phyloP scores from a whole-genome alignment of 2,113 vertebrate genomes.

The Echinops telfairi region DNA sequence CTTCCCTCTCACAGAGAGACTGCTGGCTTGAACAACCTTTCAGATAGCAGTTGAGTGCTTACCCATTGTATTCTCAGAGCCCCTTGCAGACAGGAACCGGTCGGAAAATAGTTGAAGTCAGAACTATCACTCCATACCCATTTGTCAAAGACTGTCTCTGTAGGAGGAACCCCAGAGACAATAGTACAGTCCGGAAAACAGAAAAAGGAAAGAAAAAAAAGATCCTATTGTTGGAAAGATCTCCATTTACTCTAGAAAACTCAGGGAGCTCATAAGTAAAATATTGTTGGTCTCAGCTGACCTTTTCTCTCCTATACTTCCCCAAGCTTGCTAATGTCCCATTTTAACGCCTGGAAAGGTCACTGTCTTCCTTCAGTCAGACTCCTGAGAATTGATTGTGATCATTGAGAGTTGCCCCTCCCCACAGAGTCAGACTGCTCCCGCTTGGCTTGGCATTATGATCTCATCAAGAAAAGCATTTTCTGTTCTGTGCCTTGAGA shows the following conservation, averaged over 20 bases:
- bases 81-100: not conserved
- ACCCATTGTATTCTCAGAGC: not conserved
- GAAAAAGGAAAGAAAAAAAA: no score
- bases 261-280: conserved; percentile 57
- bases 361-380: not conserved
- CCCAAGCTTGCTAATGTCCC: conserved; percentile 71
- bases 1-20: no score
- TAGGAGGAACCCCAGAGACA: conserved; percentile 50
- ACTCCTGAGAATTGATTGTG: conserved; percentile 62
- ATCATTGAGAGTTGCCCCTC: conserved; percentile 59
- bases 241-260: no score
- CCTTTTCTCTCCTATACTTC: conserved; percentile 68
- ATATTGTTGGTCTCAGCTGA: conserved; percentile 70
- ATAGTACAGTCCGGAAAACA: not conserved
- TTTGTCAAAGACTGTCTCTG: conserved; percentile 8
- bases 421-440: conserved; percentile 4
- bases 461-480: not conserved
- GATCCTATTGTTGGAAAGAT: conserved; percentile 32
- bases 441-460: conserved; percentile 44
- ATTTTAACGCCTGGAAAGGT: not conserved
- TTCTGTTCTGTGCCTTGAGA: not conserved
- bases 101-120: conserved; percentile 54
- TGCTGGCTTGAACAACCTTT: not conserved
- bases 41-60: not conserved
- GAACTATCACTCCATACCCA: conserved; percentile 58